These are phyloP conservation scores for Gouania willdenowi DNA, from an alignment of 2,797 vertebrate species.

Conservation along the genomic window DNA sequence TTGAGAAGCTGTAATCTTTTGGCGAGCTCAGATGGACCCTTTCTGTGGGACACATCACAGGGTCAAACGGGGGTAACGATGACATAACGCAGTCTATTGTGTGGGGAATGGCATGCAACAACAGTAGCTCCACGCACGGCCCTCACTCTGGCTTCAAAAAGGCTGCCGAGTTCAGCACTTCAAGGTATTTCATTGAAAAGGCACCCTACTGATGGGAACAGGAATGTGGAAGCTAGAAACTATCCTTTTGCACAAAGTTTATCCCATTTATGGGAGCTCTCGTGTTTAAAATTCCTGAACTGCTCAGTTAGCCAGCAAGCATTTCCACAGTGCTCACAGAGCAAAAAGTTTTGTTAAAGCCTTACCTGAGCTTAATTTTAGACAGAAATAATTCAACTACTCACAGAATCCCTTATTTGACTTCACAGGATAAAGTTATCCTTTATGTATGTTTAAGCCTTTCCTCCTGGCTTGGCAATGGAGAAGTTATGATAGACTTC, in stretches of 20 bases:
- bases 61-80: conserved; percentile 29
- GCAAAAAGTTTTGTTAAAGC: conserved; percentile 24
- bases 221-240: conserved; percentile 37
- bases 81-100: conserved; percentile 51
- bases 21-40: conserved; percentile 6
- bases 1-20: conserved; percentile 7
- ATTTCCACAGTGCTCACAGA: conserved; percentile 45
- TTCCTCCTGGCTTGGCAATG: conserved; percentile 23
- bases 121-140: conserved; percentile 9
- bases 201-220: conserved; percentile 8
- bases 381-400: no score
- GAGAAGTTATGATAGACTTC: conserved; percentile 36
- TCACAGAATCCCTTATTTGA: no score
- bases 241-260: conserved; percentile 33
- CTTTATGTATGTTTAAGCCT: no score
- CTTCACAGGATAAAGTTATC: no score
- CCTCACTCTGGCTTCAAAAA: conserved; percentile 49
- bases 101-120: conserved; percentile 43
- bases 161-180: conserved; percentile 20
- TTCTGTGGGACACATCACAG: conserved; percentile 21
- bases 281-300: conserved; percentile 36
- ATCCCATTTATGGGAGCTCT: conserved; percentile 7
- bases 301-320: conserved; percentile 28
- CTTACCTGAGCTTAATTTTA: conserved; percentile 34
- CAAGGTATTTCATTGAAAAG: conserved; percentile 48